A percentile compares a stretch with the other conserved stretches of the same genome.
Evolutionary conservation across 2,113 vertebrate species (phyloP).

Genomic region (Pluvianellus socialis): DNA sequence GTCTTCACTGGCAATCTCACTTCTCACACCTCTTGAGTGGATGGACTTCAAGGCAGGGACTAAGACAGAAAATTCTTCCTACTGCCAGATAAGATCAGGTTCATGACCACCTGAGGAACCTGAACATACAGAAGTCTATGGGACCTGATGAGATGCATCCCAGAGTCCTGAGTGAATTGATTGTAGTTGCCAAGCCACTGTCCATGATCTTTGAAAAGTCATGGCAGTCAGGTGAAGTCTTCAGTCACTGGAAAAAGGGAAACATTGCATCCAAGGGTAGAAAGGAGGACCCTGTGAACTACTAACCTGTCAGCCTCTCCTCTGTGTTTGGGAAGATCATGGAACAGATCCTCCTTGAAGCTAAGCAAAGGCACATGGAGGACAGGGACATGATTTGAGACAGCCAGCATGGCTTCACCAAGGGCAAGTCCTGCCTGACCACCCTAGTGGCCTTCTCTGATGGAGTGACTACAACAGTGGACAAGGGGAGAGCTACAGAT

Average conservation of each 20-base stretch:
- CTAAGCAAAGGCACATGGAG: neutral
- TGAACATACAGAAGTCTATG: neutral
- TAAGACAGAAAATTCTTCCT: neutral
- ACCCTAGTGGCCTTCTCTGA: neutral
- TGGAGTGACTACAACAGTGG: neutral
- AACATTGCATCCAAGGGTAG: neutral
- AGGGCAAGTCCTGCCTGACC: neutral
- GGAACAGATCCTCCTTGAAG: neutral
- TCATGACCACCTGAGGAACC: neutral
- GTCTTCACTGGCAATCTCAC: neutral
- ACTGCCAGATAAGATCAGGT: neutral
- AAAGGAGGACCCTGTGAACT: neutral
- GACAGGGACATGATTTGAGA: neutral
- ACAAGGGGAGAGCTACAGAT: neutral
- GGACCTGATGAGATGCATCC: neutral
- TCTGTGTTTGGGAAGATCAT: neutral
- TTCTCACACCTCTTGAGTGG: no score
- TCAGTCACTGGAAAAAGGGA: neutral
- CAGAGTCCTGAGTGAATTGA: neutral
- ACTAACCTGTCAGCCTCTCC: neutral
- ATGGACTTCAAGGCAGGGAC: neutral
- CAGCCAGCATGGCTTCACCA: neutral
- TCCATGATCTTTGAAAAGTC: neutral
- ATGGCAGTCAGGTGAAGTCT: neutral
- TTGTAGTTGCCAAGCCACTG: neutral